Conservation (phyloP, 2,888 invertebrate species). For the Anarsia innoxiella region DNA sequence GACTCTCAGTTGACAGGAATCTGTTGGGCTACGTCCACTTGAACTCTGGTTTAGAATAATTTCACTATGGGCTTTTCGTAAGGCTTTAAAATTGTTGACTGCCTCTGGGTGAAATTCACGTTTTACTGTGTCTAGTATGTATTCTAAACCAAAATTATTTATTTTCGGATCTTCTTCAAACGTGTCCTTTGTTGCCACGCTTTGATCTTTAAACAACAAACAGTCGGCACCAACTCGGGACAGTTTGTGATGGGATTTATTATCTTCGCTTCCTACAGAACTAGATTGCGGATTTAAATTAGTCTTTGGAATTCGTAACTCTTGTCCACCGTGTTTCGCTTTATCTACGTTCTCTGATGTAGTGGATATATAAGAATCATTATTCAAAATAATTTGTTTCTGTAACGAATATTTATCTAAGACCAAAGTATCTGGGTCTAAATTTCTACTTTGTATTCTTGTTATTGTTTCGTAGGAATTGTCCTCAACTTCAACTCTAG, state of each 20-base stretch:
- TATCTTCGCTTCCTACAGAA: not conserved
- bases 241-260: conserved; percentile 31
- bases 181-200: conserved; percentile 5
- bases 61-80: conserved; percentile 37
- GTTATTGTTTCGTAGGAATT: conserved; percentile 23
- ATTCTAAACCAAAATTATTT: conserved; percentile 37
- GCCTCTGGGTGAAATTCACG: conserved; percentile 28
- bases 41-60: too few species aligned
- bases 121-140: conserved; percentile 38
- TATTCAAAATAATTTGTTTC: too few species aligned
- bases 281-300: not conserved
- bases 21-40: too few species aligned
- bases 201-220: conserved; percentile 26
- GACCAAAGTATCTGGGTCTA: conserved; percentile 32
- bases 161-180: conserved; percentile 15
- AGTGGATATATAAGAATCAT: too few species aligned
- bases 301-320: too few species aligned
- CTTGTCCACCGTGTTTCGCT: too few species aligned
- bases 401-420: conserved; percentile 23
- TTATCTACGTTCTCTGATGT: too few species aligned
- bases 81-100: conserved; percentile 16
- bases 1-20: too few species aligned
- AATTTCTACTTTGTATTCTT: conserved; percentile 32
- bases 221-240: conserved; percentile 35
- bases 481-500: conserved; percentile 33